Evolutionary conservation across 2,888 invertebrate genomes (phyloP), one percentile per base, ranked within the genome.

Genomic region (Melangyna quadrimaculata): DNA sequence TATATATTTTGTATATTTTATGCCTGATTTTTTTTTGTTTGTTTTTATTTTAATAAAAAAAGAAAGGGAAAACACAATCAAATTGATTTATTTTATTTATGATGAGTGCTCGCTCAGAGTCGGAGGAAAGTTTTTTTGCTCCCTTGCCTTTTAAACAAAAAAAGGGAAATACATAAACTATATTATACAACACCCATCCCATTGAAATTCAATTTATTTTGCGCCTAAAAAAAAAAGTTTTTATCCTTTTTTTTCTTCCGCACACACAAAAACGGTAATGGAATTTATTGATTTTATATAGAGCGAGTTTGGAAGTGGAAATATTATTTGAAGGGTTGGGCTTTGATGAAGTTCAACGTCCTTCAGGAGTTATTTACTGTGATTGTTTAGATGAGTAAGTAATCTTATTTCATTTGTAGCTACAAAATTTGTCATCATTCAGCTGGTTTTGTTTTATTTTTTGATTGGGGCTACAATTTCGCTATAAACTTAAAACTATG

Each of bases 21-120:
- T 67, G 53, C 17, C 14, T 67, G 67, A 51, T 53, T 69, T 74
- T 24, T 65, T 22, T 63, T 51, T 69, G 69, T 24, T 65, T 22
- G 55, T 51, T 70, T 57, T 27, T 48, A 57, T 32, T 63, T 69
- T 51, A 70, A 59, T 72, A 72, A 81, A 45, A 81, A 70, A 77
- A 55, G 14, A 59, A 24, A 61, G 10, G 22, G 37, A 37, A 59
- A 59, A 59, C 59, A 63, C 43, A 63, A 63, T 63, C 63, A 63
- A 63, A 63, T 63, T 43, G 63, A 63, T 63, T 63, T 63, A 63
- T 63, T 63, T 61, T 61, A 61, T 61, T 61, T 59, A 59, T 59
- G 59, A 59, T 59, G 59, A 59, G 59, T 32, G 55, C 9, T 22
- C 29, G 14, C 40, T 9, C 9, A 7, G 32, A 32, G 37, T 14